A percentile compares a stretch with the other conserved stretches of the same genome.
Evolutionary conservation across 2,113 vertebrate genomes (phyloP).

Genomic region (Eretmochelys imbricata): DNA sequence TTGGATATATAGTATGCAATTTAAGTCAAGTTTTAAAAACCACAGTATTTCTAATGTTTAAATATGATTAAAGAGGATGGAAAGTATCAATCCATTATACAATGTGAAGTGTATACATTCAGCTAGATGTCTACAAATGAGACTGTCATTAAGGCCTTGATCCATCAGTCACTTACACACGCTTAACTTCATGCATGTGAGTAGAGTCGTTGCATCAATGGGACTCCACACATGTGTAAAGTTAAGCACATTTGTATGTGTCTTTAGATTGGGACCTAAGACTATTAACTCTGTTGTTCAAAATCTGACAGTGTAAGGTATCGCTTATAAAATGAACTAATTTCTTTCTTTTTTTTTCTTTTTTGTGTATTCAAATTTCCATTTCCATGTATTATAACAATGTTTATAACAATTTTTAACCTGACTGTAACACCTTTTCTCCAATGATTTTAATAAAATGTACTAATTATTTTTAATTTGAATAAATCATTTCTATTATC

Average conservation of each 20-base stretch:
- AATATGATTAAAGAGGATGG: not conserved
- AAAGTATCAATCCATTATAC: not conserved
- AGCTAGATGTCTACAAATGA: not conserved
- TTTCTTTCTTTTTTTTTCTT: not conserved
- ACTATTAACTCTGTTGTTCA: slow-evolving; percentile 16
- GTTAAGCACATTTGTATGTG: not conserved
- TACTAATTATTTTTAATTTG: not conserved
- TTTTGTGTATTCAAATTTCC: not conserved
- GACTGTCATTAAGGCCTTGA: not conserved
- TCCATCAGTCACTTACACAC: not conserved
- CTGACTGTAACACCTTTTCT: not conserved
- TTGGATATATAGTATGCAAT: not conserved
- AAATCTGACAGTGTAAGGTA: not conserved
- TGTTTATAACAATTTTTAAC: not conserved
- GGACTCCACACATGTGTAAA: not conserved
- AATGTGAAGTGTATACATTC: not conserved
- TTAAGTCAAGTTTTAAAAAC: slow-evolving; percentile 17
- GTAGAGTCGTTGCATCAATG: not conserved
- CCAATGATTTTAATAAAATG: slow-evolving; percentile 14
- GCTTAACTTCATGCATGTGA: not conserved
- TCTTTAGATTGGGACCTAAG: not conserved
- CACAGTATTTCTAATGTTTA: not conserved
- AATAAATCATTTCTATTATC: not conserved
- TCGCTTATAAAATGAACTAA: not conserved
- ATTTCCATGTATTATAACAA: not conserved